These are phyloP conservation scores for Agraylea sexmaculata DNA, from an alignment of 1,140 invertebrate genomes.

Conservation along the genomic window DNA sequence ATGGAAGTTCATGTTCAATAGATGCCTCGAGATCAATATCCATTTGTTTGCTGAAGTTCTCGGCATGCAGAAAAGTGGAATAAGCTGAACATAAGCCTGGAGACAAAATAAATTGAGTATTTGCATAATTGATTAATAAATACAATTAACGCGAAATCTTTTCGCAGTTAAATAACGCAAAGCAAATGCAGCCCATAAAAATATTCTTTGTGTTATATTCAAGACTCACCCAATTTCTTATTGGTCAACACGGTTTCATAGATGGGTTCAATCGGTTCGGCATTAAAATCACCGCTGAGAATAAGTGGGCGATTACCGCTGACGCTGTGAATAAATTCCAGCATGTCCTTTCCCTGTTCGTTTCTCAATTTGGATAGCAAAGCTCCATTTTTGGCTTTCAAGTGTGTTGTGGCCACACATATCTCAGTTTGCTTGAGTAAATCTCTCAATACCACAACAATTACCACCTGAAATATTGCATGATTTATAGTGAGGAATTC, in stretches of 20 bases:
- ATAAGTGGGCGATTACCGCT: conserved; percentile 45
- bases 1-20: conserved; percentile 46
- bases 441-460: conserved; percentile 45
- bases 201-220: no score
- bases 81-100: conserved; percentile 17
- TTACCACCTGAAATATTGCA: conserved; percentile 42
- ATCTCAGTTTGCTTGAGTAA: conserved; percentile 45
- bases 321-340: conserved; percentile 47
- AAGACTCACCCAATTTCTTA: conserved; percentile 30
- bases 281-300: conserved; percentile 71
- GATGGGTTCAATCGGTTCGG: conserved; percentile 60
- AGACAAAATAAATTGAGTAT: conserved; percentile 2
- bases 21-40: conserved; percentile 14
- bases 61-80: conserved; percentile 8
- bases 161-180: neutral
- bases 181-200: no score
- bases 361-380: conserved; percentile 56
- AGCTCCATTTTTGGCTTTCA: conserved; percentile 63
- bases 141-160: neutral
- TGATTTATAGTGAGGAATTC: neutral
- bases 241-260: conserved; percentile 47
- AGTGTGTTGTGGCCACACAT: conserved; percentile 61
- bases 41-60: neutral
- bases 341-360: conserved; percentile 62
- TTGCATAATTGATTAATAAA: neutral